These are phyloP conservation scores for Cryptus armator DNA, from an alignment of 2,888 invertebrate genomes.

Conservation along the genomic window DNA sequence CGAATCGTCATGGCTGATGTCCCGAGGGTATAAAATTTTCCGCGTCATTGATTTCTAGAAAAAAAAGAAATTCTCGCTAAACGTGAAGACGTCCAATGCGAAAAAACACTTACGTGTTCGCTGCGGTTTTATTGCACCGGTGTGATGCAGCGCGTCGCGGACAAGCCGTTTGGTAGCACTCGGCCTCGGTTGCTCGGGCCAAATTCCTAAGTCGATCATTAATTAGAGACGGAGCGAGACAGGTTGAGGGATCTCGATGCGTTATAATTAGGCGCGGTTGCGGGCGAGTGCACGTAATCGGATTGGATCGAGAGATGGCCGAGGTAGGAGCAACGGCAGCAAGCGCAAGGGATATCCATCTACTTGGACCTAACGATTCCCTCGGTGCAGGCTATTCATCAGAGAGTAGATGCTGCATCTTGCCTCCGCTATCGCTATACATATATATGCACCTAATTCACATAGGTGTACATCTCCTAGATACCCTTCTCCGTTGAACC, in stretches of 20 bases:
- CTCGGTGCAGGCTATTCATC: conserved; percentile 81
- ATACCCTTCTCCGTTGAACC: neutral
- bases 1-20: neutral
- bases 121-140: neutral
- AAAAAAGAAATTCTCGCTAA: neutral
- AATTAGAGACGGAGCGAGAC: conserved; percentile 73
- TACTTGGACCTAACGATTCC: conserved; percentile 81
- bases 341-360: conserved; percentile 77
- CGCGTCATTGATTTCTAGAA: neutral
- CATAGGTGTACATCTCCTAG: neutral
- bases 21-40: conserved; percentile 5
- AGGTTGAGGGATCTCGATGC: conserved; percentile 70
- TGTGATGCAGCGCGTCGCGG: neutral
- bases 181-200: conserved; percentile 40
- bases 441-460: conserved; percentile 32
- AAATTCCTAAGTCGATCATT: conserved; percentile 75
- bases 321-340: conserved; percentile 43
- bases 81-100: neutral
- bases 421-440: conserved; percentile 38
- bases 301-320: conserved; percentile 66
- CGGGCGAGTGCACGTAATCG: conserved; percentile 74
- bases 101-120: neutral
- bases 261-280: conserved; percentile 79
- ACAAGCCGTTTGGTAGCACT: conserved; percentile 19
- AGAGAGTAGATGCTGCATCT: conserved; percentile 60